phyloP scores from a whole-genome alignment of 2,888 invertebrate species.

The Phanerotoma sp. region DNA sequence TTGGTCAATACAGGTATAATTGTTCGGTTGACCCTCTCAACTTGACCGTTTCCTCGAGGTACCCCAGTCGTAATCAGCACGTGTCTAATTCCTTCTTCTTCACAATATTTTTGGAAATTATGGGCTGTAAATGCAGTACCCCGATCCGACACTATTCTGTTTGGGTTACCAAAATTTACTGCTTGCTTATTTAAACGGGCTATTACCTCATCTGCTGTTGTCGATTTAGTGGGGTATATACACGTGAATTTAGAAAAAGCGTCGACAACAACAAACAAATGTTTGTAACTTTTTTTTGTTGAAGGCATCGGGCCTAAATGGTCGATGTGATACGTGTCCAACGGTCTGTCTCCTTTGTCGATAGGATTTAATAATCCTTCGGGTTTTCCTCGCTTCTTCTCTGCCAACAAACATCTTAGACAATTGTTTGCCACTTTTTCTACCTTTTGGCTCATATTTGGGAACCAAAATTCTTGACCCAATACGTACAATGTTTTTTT shows the following conservation, averaged over 20 bases:
- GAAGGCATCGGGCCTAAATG: constrained; percentile 26
- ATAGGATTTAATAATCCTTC: constrained; percentile 24
- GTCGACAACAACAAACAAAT: constrained; percentile 24
- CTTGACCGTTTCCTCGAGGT: not conserved
- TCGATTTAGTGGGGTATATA: not conserved
- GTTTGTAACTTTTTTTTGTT: constrained; percentile 15
- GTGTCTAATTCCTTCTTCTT: not conserved
- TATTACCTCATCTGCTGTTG: constrained; percentile 14
- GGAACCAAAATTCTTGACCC: too few relatives aligned
- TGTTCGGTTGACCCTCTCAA: not conserved
- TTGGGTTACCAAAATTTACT: constrained; percentile 6
- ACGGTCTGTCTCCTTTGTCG: constrained; percentile 11
- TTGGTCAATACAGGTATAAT: constrained; percentile 20
- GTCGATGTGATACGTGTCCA: constrained; percentile 23
- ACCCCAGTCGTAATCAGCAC: not conserved
- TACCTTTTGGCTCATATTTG: too few relatives aligned
- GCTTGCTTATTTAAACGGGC: constrained; percentile 13
- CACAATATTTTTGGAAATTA: not conserved
- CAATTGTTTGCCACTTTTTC: too few relatives aligned
- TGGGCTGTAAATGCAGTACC: not conserved
- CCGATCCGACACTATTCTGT: not conserved
- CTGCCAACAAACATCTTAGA: constrained; percentile 18
- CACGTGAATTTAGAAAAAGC: constrained; percentile 19
- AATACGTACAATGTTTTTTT: too few relatives aligned
- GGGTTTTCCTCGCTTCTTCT: constrained; percentile 17